Evolutionary conservation across 2,113 vertebrate species (phyloP).

Genomic region (Pundamilia nyererei): DNA sequence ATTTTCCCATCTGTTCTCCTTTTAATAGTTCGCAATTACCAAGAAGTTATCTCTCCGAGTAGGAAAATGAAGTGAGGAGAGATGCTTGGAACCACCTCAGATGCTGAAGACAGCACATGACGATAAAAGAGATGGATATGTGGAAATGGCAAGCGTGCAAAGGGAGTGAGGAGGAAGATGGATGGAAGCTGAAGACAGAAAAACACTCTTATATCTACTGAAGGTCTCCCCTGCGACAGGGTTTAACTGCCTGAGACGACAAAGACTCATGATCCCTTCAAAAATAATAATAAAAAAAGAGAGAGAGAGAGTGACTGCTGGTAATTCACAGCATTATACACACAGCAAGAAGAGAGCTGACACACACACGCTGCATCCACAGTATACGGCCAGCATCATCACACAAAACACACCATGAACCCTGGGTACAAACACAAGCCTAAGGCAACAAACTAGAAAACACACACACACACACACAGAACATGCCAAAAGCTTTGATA

Average conservation of each 20-base stretch:
- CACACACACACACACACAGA: neutral
- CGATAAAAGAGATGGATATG: neutral
- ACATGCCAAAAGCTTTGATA: slow-evolving; percentile 1
- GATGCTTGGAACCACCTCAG: neutral
- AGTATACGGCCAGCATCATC: neutral
- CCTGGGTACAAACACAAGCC: slow-evolving; percentile 8
- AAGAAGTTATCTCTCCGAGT: neutral
- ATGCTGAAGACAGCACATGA: neutral
- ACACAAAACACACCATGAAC: slow-evolving; percentile 20
- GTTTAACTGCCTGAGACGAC: neutral
- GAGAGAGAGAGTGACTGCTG: neutral
- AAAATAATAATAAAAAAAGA: neutral
- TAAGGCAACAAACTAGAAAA: slow-evolving; percentile 12
- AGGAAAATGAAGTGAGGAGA: neutral
- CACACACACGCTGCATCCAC: neutral
- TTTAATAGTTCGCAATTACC: neutral
- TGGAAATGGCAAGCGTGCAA: neutral
- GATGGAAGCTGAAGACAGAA: neutral
- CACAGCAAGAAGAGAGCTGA: neutral
- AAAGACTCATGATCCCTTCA: slow-evolving; percentile 31
- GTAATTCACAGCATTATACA: slow-evolving; percentile 33
- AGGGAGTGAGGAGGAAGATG: neutral
- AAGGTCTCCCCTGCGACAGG: neutral
- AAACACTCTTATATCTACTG: neutral
- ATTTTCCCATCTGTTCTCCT: neutral